Conservation (phyloP, 2,888 invertebrate species). For the Hipparchia semele region DNA sequence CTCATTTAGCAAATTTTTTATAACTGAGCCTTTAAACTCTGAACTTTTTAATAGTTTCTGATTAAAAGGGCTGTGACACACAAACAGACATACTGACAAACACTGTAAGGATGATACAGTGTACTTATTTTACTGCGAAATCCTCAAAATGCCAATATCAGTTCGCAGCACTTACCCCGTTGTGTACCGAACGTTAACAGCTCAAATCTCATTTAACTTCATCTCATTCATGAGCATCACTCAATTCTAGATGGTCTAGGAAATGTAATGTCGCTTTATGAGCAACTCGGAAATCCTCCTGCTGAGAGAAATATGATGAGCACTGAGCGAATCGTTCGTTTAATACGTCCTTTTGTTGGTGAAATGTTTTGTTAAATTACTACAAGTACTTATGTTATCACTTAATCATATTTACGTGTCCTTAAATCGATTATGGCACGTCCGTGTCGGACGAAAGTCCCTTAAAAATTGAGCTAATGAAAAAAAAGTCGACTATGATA, state of each 20-base stretch:
- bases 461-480: too few species aligned
- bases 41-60: too few species aligned
- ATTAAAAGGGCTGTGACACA: too few species aligned
- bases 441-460: too few species aligned
- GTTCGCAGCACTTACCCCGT: conserved; percentile 6
- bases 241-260: conserved; percentile 31
- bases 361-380: conserved; percentile 1
- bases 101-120: too few species aligned
- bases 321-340: conserved; percentile 72
- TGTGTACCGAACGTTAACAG: conserved; percentile 8
- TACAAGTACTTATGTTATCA: neutral
- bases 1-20: neutral
- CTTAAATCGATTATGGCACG: too few species aligned
- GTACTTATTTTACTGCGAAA: neutral
- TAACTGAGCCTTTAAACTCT: too few species aligned
- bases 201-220: conserved; percentile 15
- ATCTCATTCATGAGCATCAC: conserved; percentile 15
- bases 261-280: conserved; percentile 40
- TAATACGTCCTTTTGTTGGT: neutral
- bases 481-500: too few species aligned
- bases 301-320: conserved; percentile 73
- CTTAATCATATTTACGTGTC: too few species aligned
- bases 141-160: neutral
- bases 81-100: too few species aligned
- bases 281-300: conserved; percentile 64